Evolutionary conservation across 2,113 vertebrate genomes (phyloP).

Genomic region (Lutjanus erythropterus): DNA sequence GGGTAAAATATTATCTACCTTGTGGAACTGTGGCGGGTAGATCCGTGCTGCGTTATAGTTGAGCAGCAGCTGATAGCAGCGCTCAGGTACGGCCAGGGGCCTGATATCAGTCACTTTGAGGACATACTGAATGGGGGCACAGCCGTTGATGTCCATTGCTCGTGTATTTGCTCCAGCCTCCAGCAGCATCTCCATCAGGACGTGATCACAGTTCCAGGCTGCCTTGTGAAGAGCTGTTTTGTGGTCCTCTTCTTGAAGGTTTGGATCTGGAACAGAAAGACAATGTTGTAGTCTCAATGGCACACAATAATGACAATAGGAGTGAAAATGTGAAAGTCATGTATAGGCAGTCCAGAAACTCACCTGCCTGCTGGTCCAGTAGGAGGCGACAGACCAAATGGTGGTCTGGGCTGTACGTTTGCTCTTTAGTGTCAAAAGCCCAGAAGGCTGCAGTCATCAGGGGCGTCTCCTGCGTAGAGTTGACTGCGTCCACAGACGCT

Average conservation of each 20-base stretch:
- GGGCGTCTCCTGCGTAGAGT: slow-evolving; percentile 91
- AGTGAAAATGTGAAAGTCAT: neutral
- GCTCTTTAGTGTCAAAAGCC: slow-evolving; percentile 90
- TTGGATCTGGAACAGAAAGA: slow-evolving; percentile 79
- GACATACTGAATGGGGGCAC: slow-evolving; percentile 92
- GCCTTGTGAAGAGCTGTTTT: slow-evolving; percentile 96
- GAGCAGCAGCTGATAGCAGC: slow-evolving; percentile 94
- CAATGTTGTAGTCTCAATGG: neutral
- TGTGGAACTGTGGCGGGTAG: slow-evolving; percentile 96
- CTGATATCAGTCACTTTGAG: slow-evolving; percentile 91
- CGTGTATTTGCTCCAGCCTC: slow-evolving; percentile 90
- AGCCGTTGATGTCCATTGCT: slow-evolving; percentile 94
- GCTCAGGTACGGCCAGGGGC: slow-evolving; percentile 87
- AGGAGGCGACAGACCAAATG: slow-evolving; percentile 92
- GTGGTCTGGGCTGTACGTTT: slow-evolving; percentile 90
- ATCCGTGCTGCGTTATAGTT: slow-evolving; percentile 92
- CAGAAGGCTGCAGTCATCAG: slow-evolving; percentile 91
- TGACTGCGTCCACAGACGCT: slow-evolving; percentile 87
- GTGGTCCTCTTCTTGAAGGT: slow-evolving; percentile 90
- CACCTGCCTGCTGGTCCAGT: slow-evolving; percentile 88
- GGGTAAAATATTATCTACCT: slow-evolving; percentile 81
- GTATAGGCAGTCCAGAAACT: neutral
- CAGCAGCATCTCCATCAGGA: slow-evolving; percentile 93
- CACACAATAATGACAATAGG: neutral
- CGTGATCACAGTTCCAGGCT: slow-evolving; percentile 95